phyloP scores from a whole-genome alignment of 1,140 invertebrate genomes.

The Drosophila bifasciata region DNA sequence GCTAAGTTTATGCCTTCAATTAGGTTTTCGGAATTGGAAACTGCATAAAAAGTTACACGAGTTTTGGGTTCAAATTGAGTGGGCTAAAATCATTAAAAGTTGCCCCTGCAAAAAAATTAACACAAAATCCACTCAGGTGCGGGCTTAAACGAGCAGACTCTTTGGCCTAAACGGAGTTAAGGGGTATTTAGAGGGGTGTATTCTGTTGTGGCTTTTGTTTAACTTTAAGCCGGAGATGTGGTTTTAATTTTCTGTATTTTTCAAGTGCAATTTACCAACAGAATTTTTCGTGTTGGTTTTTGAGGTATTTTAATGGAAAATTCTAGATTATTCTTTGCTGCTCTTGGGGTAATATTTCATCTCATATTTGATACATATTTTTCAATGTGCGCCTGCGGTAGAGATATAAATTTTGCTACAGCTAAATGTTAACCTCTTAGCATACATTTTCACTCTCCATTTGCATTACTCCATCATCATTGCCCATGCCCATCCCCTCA shows the following conservation, averaged over 20 bases:
- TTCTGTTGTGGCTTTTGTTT: too few species aligned
- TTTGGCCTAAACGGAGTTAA: too few species aligned
- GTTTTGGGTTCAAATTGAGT: conserved; percentile 8
- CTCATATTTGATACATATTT: conserved; percentile 28
- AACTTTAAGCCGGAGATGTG: too few species aligned
- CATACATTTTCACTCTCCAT: conserved; percentile 48
- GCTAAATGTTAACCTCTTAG: conserved; percentile 31
- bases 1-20: conserved; percentile 65
- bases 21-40: conserved; percentile 48
- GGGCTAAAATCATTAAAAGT: conserved; percentile 34
- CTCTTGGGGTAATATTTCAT: conserved; percentile 21
- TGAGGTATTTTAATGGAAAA: neutral
- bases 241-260: neutral
- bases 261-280: neutral
- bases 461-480: conserved; percentile 44
- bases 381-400: neutral
- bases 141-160: too few species aligned
- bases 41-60: conserved; percentile 17
- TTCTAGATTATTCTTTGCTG: neutral
- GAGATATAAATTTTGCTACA: conserved; percentile 34
- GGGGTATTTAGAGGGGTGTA: too few species aligned
- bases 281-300: neutral
- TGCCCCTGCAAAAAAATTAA: neutral
- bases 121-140: too few species aligned
- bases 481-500: conserved; percentile 3